Base-by-base conservation (phyloP, 1,140 invertebrate species). In the Sminthurinus signatus region DNA sequence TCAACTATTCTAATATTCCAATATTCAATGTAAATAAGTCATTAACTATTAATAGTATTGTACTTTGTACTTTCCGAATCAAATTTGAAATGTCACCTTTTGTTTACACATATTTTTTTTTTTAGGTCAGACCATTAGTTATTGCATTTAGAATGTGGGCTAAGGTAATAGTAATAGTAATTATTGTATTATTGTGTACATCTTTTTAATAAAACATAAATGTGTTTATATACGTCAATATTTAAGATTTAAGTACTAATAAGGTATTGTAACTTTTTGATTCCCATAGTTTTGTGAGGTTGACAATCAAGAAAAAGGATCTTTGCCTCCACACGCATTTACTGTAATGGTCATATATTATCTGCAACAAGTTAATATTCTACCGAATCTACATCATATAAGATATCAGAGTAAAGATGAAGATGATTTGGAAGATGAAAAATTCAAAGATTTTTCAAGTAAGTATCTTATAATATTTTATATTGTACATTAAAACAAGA, bases 221-320 rank as follows among this genome's bases (percentile, higher is more conserved):
- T n/a, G 32, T 36, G 32, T 36, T 36, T 8, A 8, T 5, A 8
- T 36, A 36, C 21, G 10, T 27, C 55, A 32, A 25, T 39, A 14
- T 19, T 39, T 23, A 57, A 21, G 36, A 57, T 3, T 42, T 57
- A n/a, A n/a, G n/a, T n/a, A n/a, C n/a, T n/a, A n/a, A n/a, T n/a
- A n/a, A n/a, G n/a, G 12, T 25, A 48, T 28, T 42, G 36, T 36
- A 25, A 19, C 17, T 27, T 19, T 62, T 8, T 29, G 21, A 19
- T 25, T 43, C 25, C 8, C 27, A 23, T 39, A 62, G 68, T 48
- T 48, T 23, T 65, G 62, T 43, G 59, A 62, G 27, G 55, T 70
- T n/a, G 69, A 70, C 25, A 60, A 67, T 54, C 65, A 67, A 36
- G 65, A 70, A 2, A 42, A 57, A 21, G 69, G 69, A 10, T 60